phyloP scores from a whole-genome alignment of 2,888 invertebrate genomes.

The Gari tellinella region DNA sequence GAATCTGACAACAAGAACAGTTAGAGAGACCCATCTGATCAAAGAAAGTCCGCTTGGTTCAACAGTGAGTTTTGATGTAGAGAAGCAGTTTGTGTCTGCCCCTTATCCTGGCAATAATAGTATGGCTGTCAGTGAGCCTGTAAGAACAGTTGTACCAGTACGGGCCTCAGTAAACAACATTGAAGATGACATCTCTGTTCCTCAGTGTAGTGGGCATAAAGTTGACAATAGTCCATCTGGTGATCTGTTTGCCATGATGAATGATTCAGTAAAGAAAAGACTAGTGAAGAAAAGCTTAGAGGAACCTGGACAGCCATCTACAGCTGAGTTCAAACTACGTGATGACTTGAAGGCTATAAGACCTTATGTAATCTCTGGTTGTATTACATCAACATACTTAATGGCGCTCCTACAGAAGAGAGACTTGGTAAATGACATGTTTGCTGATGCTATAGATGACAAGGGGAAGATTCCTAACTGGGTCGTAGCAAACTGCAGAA shows the following conservation, averaged over 20 bases:
- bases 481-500: conserved; percentile 47
- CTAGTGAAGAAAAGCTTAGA: neutral
- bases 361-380: conserved; percentile 50
- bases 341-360: conserved; percentile 33
- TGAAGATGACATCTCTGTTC: no score
- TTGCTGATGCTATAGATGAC: conserved; percentile 33
- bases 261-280: conserved; percentile 14
- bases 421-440: conserved; percentile 49
- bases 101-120: no score
- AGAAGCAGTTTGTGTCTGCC: no score
- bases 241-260: conserved; percentile 15
- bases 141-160: no score
- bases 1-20: no score
- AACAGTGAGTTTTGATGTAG: no score
- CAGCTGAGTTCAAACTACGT: conserved; percentile 5
- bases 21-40: no score
- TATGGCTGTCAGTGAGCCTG: no score
- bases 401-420: conserved; percentile 40
- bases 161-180: no score
- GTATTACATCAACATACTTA: conserved; percentile 44
- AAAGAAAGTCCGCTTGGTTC: no score
- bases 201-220: no score
- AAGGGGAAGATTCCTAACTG: conserved; percentile 42
- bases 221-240: no score
- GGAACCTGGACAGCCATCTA: neutral